A percentile compares a stretch with the other conserved stretches of the same genome.
Conservation (phyloP, 2,797 vertebrate genomes). For the Hapalemur alaotrensis region DNA sequence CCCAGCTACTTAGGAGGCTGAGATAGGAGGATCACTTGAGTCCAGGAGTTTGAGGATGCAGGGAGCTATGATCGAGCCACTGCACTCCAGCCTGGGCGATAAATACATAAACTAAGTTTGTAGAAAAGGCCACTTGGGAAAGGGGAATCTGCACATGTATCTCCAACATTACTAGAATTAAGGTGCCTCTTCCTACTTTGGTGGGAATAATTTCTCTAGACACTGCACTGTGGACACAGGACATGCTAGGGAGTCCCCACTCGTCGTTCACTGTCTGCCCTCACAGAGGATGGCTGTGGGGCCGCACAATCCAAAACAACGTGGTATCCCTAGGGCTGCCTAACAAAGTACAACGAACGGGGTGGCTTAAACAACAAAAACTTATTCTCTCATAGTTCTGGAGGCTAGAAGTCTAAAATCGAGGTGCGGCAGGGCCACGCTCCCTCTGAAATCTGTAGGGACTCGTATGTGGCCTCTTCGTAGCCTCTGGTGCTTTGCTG, state of each 20-base stretch:
- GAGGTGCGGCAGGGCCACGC: background rate
- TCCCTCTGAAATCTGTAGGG: background rate
- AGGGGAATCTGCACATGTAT: rapidly evolving
- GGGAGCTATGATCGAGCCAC: background rate
- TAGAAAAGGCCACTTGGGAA: background rate
- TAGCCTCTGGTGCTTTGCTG: background rate
- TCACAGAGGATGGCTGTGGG: background rate
- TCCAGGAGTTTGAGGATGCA: background rate
- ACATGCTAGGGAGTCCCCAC: rapidly evolving
- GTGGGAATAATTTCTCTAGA: background rate
- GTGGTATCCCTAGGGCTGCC: rapidly evolving
- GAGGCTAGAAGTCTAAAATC: background rate
- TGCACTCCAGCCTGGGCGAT: background rate
- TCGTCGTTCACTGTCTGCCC: background rate
- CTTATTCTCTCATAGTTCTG: background rate
- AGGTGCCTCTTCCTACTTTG: background rate
- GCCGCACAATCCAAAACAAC: background rate
- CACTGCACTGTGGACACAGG: background rate
- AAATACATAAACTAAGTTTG: background rate
- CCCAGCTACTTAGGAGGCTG: background rate
- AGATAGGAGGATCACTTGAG: background rate
- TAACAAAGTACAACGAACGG: background rate
- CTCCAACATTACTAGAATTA: rapidly evolving
- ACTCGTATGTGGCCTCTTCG: background rate
- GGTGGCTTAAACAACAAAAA: background rate